phyloP scores from a whole-genome alignment of 2,113 vertebrate genomes.

The Sturnira hondurensis region DNA sequence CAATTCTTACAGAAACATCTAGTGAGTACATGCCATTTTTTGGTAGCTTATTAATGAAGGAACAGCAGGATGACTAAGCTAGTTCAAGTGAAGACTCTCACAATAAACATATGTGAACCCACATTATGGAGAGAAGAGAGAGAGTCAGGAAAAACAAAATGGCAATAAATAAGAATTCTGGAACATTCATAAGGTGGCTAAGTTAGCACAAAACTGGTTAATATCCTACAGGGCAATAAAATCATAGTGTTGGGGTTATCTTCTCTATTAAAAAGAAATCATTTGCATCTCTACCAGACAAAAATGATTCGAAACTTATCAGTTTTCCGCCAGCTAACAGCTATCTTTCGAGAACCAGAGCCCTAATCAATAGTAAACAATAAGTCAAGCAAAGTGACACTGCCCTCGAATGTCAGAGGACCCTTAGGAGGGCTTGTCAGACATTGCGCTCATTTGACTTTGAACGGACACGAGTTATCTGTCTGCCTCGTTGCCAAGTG shows the following conservation, averaged over 20 bases:
- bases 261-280: background rate
- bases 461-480: slow-evolving; percentile 44
- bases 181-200: background rate
- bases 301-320: slow-evolving; percentile 32
- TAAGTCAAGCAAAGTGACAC: slow-evolving; percentile 36
- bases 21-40: background rate
- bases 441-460: slow-evolving; percentile 4
- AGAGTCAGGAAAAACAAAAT: background rate
- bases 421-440: slow-evolving; percentile 27
- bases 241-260: background rate
- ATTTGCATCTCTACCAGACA: background rate
- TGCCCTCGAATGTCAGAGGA: background rate
- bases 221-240: background rate
- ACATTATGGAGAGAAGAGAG: background rate
- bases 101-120: background rate
- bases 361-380: slow-evolving; percentile 47
- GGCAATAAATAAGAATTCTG: background rate
- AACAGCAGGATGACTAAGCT: background rate
- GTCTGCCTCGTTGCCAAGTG: background rate
- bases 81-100: background rate
- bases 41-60: background rate
- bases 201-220: background rate
- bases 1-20: background rate
- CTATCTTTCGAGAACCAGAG: background rate
- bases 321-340: background rate